Conservation (phyloP, 2,797 vertebrate genomes). For the Sebastes kiyomatsui region DNA sequence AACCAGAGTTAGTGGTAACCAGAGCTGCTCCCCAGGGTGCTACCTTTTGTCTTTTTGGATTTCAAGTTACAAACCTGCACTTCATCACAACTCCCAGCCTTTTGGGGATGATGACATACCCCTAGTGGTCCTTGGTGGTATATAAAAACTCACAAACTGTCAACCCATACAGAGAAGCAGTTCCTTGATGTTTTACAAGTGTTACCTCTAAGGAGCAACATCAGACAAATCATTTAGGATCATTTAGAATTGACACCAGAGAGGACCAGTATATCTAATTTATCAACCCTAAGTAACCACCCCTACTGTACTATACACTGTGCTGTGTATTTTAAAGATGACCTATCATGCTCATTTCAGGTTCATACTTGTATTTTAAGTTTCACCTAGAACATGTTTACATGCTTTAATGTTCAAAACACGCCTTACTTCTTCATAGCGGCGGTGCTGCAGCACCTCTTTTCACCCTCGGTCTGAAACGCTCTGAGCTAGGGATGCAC, state of each 20-base stretch:
- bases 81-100: neutral
- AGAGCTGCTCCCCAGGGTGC: conserved; percentile 31
- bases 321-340: neutral
- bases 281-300: neutral
- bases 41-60: conserved; percentile 20
- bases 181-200: neutral
- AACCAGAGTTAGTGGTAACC: conserved; percentile 22
- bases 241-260: neutral
- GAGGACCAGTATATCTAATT: neutral
- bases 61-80: conserved; percentile 14
- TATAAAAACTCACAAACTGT: neutral
- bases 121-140: neutral
- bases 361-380: neutral
- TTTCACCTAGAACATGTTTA: neutral
- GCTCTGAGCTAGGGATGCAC: too few species aligned
- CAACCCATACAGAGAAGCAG: neutral
- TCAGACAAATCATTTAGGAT: neutral
- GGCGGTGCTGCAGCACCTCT: too few species aligned
- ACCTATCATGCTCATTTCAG: too few species aligned
- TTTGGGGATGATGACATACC: neutral
- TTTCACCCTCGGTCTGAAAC: too few species aligned
- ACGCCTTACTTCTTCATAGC: too few species aligned
- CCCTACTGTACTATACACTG: neutral
- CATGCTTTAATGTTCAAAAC: neutral
- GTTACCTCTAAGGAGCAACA: neutral